phyloP scores from a whole-genome alignment of 1,140 invertebrate species.

The Diachasmimorpha longicaudata region DNA sequence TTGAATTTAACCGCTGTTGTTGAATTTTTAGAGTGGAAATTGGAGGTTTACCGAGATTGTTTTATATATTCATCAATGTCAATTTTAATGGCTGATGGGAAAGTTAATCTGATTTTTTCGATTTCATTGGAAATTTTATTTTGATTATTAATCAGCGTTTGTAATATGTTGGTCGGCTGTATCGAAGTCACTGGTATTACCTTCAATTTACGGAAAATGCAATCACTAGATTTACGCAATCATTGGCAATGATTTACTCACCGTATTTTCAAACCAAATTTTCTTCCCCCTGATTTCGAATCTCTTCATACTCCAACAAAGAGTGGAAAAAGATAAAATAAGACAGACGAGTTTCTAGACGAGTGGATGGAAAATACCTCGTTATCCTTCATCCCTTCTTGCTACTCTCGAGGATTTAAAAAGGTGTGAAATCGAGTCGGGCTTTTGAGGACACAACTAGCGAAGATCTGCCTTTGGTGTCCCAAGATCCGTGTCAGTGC shows the following conservation, averaged over 20 bases:
- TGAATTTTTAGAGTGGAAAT: background rate
- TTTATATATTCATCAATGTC: no score
- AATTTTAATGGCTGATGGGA: no score
- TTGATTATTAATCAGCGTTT: no score
- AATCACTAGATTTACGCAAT: no score
- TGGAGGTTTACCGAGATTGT: no score
- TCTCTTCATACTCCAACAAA: background rate
- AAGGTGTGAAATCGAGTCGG: background rate
- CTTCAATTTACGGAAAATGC: no score
- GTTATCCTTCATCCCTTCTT: background rate
- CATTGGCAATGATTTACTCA: no score
- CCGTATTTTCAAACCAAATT: background rate
- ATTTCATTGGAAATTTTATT: no score
- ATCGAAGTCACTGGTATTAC: no score
- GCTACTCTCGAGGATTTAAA: background rate
- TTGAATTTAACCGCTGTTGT: background rate
- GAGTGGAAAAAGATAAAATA: background rate
- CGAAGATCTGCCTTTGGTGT: conserved; percentile 1
- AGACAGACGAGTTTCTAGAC: background rate
- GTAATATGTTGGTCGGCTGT: no score
- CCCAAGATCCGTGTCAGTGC: background rate
- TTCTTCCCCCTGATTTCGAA: background rate
- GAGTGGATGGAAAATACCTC: conserved; percentile 21
- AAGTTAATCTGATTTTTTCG: no score
- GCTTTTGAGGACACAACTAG: conserved; percentile 4